A percentile compares a stretch with the other conserved stretches of the same genome.
Evolutionary conservation across 2,888 invertebrate species (phyloP).

Genomic region (Hecatera dysodea): DNA sequence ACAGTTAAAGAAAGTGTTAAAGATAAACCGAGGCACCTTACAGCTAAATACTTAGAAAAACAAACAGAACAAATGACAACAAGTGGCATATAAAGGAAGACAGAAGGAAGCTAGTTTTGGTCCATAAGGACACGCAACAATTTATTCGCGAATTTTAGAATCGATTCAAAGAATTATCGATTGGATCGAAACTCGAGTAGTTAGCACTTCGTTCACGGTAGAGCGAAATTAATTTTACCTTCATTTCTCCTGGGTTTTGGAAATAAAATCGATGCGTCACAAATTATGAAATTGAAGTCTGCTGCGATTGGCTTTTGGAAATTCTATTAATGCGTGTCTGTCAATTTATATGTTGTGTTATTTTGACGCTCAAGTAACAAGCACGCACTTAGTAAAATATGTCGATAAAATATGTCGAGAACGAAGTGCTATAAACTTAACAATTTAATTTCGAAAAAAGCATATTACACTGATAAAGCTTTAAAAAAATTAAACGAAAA

Average conservation of each 20-base stretch:
- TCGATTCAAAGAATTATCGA: not conserved
- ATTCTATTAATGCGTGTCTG: no score
- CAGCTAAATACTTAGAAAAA: constrained; percentile 52
- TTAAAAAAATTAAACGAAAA: no score
- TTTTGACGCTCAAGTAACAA: no score
- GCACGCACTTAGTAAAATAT: not conserved
- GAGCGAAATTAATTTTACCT: not conserved
- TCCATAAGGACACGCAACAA: constrained; percentile 26
- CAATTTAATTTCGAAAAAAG: constrained; percentile 3
- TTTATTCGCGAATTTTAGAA: constrained; percentile 14
- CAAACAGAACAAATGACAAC: constrained; percentile 66
- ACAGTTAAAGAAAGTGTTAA: constrained; percentile 38
- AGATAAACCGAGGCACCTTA: constrained; percentile 50
- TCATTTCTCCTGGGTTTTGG: no score
- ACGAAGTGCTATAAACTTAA: not conserved
- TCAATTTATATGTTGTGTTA: no score
- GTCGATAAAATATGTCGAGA: not conserved
- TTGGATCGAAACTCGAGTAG: not conserved
- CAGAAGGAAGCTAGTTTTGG: constrained; percentile 43
- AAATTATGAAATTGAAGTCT: not conserved
- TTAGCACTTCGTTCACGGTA: not conserved
- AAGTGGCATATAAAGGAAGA: constrained; percentile 63
- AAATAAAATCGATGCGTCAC: not conserved
- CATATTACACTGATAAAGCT: no score
- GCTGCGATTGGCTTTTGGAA: no score